Base-by-base conservation (phyloP, 1,140 invertebrate species). In the Microplitis mediator region DNA sequence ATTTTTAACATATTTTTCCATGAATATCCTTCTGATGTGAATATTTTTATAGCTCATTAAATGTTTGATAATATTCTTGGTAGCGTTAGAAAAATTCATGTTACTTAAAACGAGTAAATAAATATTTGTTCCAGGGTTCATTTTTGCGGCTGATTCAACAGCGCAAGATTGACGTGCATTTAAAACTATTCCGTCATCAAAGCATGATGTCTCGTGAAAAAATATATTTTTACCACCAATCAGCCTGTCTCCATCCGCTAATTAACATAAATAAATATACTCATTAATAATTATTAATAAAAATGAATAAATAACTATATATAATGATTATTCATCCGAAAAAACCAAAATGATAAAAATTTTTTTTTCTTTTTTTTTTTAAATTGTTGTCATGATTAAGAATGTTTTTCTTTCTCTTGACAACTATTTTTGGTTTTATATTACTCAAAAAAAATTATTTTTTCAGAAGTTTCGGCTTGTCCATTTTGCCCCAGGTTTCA, bases 91-190 rank as follows among this genome's bases (percentile, higher is more conserved):
- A 45, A 79, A 85, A 50, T 74, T 84, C 0, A 79, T 84, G 0
- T 88, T 87, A 35, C 88, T 89, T 0, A 90, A 81, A 75, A 89
- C 90, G 3, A 91, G 69, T 6, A 92, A 74, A 74, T 89, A 90
- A 0, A 92, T 83, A 31, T 86, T 83, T 67, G 85, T 87, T 63
- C 87, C 84, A 11, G 90, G 90, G 83, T 93, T 91, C 78, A 89
- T 84, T 39, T 82, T 77, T 1, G 91, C 91, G 0, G 91, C 91
- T 0, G 91, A 92, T 84, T 93, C 92, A 1, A 93, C 88, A 0
- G 91, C 90, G 76, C 91, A 93, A 0, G 91, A 91, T 77, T 92
- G 90, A 16, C 91, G 82, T 0, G 88, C 70, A 31, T 82, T 88
- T 23, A 92, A 75, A 8, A 81, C 66, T 1, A 84, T 78, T 68